These are phyloP conservation scores for Sarcophaga caerulescens DNA, from an alignment of 2,888 invertebrate genomes.

Conservation along the genomic window DNA sequence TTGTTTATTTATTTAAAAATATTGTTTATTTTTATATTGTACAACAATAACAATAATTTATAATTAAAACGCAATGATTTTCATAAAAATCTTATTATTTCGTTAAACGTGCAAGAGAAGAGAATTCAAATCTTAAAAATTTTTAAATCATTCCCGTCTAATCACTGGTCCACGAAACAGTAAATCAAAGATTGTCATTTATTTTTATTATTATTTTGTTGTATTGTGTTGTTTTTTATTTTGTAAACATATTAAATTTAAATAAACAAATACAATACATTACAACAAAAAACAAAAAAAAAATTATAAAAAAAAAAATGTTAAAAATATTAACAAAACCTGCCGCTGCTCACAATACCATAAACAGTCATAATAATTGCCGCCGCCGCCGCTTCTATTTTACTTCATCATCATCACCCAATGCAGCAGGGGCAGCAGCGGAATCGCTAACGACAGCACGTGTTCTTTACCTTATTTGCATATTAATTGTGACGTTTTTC, in stretches of 20 bases:
- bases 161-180: background rate
- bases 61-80: background rate
- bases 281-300: conserved; percentile 28
- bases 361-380: conserved; percentile 1
- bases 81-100: background rate
- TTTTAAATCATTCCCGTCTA: background rate
- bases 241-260: no score
- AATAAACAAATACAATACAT: background rate
- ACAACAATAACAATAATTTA: background rate
- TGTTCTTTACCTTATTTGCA: conserved; percentile 62
- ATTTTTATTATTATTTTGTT: background rate
- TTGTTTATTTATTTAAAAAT: background rate
- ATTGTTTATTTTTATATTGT: background rate
- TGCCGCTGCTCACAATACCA: conserved; percentile 10
- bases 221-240: no score
- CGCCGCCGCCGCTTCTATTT: background rate
- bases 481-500: conserved; percentile 52
- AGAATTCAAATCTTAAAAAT: background rate
- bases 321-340: conserved; percentile 31
- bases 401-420: background rate
- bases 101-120: background rate
- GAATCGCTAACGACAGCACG: conserved; percentile 36
- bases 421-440: background rate
- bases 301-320: background rate
- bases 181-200: background rate